Conservation (phyloP, 2,113 vertebrate species). For the Megaptera novaeangliae region DNA sequence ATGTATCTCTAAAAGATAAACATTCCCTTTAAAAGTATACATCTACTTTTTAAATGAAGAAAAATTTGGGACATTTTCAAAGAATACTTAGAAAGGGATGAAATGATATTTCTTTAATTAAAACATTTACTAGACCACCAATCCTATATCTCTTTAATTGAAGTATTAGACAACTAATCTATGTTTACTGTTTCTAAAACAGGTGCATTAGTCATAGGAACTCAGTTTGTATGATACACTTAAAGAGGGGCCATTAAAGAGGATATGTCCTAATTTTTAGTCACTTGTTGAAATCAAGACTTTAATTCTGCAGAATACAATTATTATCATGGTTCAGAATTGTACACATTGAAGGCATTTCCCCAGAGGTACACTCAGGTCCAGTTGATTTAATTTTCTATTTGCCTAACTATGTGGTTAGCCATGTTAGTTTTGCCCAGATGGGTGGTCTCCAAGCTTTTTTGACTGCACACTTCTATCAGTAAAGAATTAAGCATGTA, state of each 20-base stretch:
- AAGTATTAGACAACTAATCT: background rate
- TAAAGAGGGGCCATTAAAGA: background rate
- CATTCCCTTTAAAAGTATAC: background rate
- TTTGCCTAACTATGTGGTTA: background rate
- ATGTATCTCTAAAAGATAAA: background rate
- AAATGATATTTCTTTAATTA: background rate
- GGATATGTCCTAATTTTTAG: background rate
- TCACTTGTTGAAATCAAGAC: background rate
- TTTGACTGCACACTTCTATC: background rate
- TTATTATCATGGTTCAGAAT: background rate
- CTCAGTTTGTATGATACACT: background rate
- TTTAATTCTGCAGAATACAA: background rate
- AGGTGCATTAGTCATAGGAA: background rate
- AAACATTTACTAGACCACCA: background rate
- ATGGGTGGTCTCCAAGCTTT: background rate
- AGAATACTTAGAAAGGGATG: background rate
- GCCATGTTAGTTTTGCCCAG: background rate
- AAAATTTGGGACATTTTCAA: background rate
- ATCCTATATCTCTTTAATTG: background rate
- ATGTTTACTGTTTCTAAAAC: background rate
- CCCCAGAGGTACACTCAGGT: background rate
- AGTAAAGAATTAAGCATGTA: background rate
- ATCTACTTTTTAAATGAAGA: background rate
- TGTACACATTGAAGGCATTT: background rate
- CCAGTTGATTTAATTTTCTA: background rate